Evolutionary conservation across 2,888 invertebrate species (phyloP).

Genomic region (Pyrrhosoma nymphula): DNA sequence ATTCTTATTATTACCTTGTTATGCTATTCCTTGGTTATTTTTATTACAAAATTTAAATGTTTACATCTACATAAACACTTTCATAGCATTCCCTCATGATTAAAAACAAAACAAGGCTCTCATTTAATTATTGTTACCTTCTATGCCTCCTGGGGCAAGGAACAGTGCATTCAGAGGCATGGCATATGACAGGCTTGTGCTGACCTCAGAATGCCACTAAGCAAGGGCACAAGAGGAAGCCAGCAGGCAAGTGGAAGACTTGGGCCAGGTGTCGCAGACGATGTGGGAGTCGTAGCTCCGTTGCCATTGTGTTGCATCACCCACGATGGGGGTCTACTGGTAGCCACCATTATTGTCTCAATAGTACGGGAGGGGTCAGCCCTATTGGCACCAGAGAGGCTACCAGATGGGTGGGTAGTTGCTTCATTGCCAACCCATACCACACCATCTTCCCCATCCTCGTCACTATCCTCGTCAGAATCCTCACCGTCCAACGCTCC

Average conservation of each 20-base stretch:
- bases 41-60: conserved; percentile 64
- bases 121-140: conserved; percentile 66
- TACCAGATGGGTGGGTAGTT: conserved; percentile 58
- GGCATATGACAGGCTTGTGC: conserved; percentile 64
- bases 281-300: conserved; percentile 45
- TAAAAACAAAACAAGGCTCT: conserved; percentile 65
- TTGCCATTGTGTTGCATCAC: conserved; percentile 63
- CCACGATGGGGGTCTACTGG: conserved; percentile 62
- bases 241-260: conserved; percentile 67
- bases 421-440: conserved; percentile 45
- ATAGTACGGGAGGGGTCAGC: conserved; percentile 59
- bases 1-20: conserved; percentile 58
- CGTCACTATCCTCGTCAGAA: conserved; percentile 64
- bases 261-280: conserved; percentile 62
- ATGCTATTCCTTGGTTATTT: conserved; percentile 65
- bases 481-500: conserved; percentile 52
- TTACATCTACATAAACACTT: conserved; percentile 56
- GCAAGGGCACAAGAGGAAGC: conserved; percentile 56
- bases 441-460: conserved; percentile 56
- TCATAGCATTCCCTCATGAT: conserved; percentile 34
- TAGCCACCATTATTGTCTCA: conserved; percentile 64
- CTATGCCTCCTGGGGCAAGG: conserved; percentile 55
- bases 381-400: conserved; percentile 51
- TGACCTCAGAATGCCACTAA: conserved; percentile 59
- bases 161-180: conserved; percentile 66